Base-by-base conservation (phyloP, 1,140 invertebrate genomes). In the Manduca sexta region DNA sequence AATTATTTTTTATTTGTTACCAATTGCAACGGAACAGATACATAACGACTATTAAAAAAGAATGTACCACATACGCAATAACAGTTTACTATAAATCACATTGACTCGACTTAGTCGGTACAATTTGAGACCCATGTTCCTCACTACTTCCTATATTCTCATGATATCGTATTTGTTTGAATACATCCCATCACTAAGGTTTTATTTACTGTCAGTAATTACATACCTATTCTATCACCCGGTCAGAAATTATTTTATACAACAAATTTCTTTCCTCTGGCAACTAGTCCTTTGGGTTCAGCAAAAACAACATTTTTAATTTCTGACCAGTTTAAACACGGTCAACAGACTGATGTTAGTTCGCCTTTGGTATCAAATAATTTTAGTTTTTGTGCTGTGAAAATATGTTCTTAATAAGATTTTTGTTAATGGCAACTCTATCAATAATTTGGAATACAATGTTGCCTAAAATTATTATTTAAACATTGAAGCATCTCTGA, bases 61-160 rank as follows among this genome's bases (percentile, higher is more conserved):
- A 60, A 52, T 52, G 40, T 54, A 51, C 44, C 50, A 58, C 52
- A 51, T 56, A 47, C 34, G 43, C 34, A 40, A 18, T 12, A 40
- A 18, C 38, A 17, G 16, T 40, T 42, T 44, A 63, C 52, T 55
- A 64, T 26, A 54, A 63, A 69, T 74, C 67, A 70, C 65, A 74
- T 58, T 53, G 60, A 56, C 60, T 55, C 61, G 69, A 69, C 68
- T 67, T 71, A 64, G 64, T 73, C 64, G 64, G 60, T 76, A 71
- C 21, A 60, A 26, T 26, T 71, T 76, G 68, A 76, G 73, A 76
- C 69, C 69, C 70, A 73, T 61, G 43, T 61, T 70, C 57, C 60
- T 47, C 59, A 49, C 49, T 62, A 15, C 35, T 13, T 15, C 10
- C 16, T 18, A 18, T 8, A 40, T 10, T 8, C 33, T 18, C 8